Percentiles rank a stretch among this genome's conserved stretches.
phyloP scores from a whole-genome alignment of 2,888 invertebrate genomes.

The Deilephila elpenor region DNA sequence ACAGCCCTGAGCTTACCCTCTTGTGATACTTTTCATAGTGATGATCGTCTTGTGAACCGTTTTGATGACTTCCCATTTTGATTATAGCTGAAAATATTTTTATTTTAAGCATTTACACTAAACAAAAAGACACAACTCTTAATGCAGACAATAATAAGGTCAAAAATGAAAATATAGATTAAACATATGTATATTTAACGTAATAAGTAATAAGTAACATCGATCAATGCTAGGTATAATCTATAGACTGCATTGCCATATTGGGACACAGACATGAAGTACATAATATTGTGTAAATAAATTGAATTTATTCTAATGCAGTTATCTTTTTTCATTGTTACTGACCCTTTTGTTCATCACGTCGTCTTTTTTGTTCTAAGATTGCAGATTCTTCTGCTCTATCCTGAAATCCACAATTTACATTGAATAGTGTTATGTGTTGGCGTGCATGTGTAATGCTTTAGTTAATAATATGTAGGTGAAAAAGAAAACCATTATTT shows the following conservation, averaged over 20 bases:
- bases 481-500: no score
- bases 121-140: no score
- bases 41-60: conserved; percentile 90
- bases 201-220: no score
- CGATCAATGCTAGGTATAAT: no score
- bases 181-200: no score
- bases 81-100: conserved; percentile 73
- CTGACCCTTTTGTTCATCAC: conserved; percentile 91
- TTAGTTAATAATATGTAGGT: no score
- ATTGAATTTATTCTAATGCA: neutral
- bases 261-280: no score
- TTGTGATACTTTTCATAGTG: conserved; percentile 91
- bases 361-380: conserved; percentile 90
- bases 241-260: no score
- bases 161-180: no score
- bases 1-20: conserved; percentile 83
- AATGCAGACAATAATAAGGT: no score
- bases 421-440: neutral
- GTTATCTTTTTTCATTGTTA: neutral
- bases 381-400: conserved; percentile 88
- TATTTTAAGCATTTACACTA: neutral
- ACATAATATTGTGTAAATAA: no score
- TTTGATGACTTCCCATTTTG: conserved; percentile 88
- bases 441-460: neutral
- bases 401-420: conserved; percentile 80